These are phyloP conservation scores for Catharus ustulatus DNA, from an alignment of 2,797 vertebrate genomes.

Conservation along the genomic window DNA sequence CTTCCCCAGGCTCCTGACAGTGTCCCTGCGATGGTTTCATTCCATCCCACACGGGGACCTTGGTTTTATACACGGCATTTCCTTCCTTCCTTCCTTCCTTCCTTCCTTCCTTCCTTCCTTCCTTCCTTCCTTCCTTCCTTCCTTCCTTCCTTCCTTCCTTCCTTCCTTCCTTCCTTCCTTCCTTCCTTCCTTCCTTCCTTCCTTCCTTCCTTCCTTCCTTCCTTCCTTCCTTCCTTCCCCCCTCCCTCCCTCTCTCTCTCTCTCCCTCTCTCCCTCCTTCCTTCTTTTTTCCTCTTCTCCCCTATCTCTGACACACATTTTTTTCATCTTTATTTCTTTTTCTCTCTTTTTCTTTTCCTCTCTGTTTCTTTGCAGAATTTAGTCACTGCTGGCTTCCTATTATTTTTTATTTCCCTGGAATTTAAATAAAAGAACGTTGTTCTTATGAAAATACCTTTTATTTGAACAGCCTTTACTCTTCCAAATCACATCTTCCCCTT, in stretches of 20 bases:
- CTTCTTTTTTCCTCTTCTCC: too few species aligned
- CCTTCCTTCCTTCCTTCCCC: not conserved
- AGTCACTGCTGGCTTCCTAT: not conserved
- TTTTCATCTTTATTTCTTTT: not conserved
- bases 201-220: too few species aligned
- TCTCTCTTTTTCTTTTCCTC: too few species aligned
- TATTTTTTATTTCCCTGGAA: not conserved
- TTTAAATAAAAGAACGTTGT: not conserved
- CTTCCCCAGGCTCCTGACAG: not conserved
- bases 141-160: too few species aligned
- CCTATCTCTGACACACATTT: accelerated
- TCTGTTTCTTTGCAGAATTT: not conserved
- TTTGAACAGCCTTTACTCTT: not conserved
- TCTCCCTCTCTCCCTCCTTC: too few species aligned
- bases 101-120: not conserved
- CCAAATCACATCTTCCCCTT: not conserved
- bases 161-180: not conserved
- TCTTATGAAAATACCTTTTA: not conserved
- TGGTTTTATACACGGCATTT: not conserved
- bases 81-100: not conserved
- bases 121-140: too few species aligned
- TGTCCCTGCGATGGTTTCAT: not conserved
- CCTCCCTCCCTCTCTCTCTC: not conserved
- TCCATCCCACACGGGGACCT: not conserved
- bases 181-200: not conserved